phyloP scores from a whole-genome alignment of 2,888 invertebrate species.

The Conistra vaccinii region DNA sequence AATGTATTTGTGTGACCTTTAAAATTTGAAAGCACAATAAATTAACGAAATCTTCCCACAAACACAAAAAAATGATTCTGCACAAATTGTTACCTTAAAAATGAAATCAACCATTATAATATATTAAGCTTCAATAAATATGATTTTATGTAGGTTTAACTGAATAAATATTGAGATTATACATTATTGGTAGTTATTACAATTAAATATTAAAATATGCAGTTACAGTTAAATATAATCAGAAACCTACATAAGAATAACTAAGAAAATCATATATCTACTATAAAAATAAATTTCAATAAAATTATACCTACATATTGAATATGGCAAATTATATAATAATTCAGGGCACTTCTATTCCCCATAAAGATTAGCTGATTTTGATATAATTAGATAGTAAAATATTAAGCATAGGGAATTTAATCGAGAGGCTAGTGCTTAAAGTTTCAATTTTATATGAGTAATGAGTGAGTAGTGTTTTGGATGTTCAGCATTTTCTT shows the following conservation, averaged over 20 bases:
- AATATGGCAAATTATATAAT: conserved; percentile 63
- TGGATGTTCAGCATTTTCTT: conserved; percentile 72
- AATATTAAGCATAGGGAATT: conserved; percentile 68
- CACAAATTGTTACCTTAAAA: conserved; percentile 61
- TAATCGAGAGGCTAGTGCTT: conserved; percentile 75
- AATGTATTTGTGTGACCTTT: conserved; percentile 23
- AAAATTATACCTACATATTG: conserved; percentile 49
- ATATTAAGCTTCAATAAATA: conserved; percentile 50
- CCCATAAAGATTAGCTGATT: conserved; percentile 72
- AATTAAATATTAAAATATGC: conserved; percentile 40
- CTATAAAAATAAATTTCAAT: conserved; percentile 51
- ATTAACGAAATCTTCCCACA: conserved; percentile 47
- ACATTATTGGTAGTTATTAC: conserved; percentile 44
- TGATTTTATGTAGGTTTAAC: conserved; percentile 66
- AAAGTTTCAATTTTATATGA: conserved; percentile 73
- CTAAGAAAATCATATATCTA: conserved; percentile 13
- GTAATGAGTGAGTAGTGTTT: conserved; percentile 69
- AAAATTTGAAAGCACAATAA: conserved; percentile 58
- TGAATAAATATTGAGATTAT: conserved; percentile 45
- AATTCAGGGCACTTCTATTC: conserved; percentile 71
- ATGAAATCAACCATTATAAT: conserved; percentile 39
- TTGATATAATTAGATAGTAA: conserved; percentile 68
- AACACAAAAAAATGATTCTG: conserved; percentile 62
- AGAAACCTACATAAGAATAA: conserved; percentile 58
- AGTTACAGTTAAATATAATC: conserved; percentile 28